A percentile compares a stretch with the other conserved stretches of the same genome.
Evolutionary conservation across 2,113 vertebrate species (phyloP).

Genomic region (Ahaetulla prasina): DNA sequence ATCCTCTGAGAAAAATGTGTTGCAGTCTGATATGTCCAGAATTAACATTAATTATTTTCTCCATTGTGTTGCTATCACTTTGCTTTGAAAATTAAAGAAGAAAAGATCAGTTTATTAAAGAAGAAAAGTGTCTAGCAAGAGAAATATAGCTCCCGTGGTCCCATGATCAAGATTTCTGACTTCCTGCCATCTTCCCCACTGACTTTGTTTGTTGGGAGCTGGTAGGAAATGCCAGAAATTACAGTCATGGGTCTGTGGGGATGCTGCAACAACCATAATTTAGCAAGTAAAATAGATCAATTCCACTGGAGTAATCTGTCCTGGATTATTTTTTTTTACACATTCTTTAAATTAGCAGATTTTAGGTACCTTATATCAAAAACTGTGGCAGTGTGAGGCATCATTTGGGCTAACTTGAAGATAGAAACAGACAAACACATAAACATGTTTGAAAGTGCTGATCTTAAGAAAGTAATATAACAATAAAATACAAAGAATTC

Average conservation of each 20-base stretch:
- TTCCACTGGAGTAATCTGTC: neutral
- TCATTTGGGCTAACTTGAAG: neutral
- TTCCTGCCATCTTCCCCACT: neutral
- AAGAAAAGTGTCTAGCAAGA: neutral
- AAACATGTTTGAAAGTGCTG: neutral
- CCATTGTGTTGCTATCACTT: neutral
- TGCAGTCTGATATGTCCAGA: neutral
- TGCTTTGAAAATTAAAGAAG: neutral
- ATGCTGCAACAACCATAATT: neutral
- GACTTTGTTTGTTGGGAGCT: neutral
- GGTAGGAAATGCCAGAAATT: neutral
- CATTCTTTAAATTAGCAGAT: neutral
- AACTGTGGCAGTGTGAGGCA: neutral
- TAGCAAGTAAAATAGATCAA: neutral
- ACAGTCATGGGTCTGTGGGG: neutral
- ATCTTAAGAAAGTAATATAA: neutral
- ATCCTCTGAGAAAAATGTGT: neutral
- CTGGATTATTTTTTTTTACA: neutral
- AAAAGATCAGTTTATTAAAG: neutral
- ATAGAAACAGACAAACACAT: neutral
- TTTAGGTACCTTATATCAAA: neutral
- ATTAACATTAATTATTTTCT: neutral
- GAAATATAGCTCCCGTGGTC: neutral
- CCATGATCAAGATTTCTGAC: neutral
- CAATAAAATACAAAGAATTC: neutral